Percentiles rank a stretch among this genome's conserved stretches.
phyloP scores from a whole-genome alignment of 2,113 vertebrate genomes.

The Callorhinus ursinus region DNA sequence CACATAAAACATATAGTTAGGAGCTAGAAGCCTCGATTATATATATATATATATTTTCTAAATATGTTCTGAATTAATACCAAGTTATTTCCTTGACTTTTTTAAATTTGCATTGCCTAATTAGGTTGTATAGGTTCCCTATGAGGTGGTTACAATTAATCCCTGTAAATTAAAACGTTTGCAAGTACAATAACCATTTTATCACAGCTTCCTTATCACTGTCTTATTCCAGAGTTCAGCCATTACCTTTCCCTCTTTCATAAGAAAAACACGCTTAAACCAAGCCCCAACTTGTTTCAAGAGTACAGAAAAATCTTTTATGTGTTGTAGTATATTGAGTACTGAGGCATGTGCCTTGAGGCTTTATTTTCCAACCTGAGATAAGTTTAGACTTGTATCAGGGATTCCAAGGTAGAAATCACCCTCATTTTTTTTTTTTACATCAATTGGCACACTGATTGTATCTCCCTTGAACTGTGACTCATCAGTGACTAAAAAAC shows the following conservation, averaged over 20 bases:
- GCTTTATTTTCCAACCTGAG: slow-evolving; percentile 59
- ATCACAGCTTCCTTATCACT: neutral
- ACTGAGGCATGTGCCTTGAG: slow-evolving; percentile 53
- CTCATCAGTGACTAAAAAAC: slow-evolving; percentile 63
- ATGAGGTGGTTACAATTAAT: neutral
- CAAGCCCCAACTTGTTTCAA: slow-evolving; percentile 65
- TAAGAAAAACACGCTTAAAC: slow-evolving; percentile 28
- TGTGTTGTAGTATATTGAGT: neutral
- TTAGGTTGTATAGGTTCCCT: neutral
- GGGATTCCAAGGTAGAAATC: slow-evolving; percentile 47
- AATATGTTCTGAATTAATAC: neutral
- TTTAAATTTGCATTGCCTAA: neutral
- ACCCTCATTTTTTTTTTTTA: neutral
- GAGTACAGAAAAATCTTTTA: slow-evolving; percentile 33
- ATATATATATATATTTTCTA: neutral
- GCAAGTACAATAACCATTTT: neutral
- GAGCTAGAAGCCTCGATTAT: neutral
- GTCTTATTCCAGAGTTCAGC: neutral
- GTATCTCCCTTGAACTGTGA: slow-evolving; percentile 60
- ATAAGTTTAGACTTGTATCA: slow-evolving; percentile 69
- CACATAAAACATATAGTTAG: neutral
- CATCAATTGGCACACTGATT: slow-evolving; percentile 28
- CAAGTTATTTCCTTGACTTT: neutral
- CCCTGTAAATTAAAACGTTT: neutral
- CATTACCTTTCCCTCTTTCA: slow-evolving; percentile 19